Base-by-base conservation (phyloP, 2,888 invertebrate species). In the Plemyria rubiginata region DNA sequence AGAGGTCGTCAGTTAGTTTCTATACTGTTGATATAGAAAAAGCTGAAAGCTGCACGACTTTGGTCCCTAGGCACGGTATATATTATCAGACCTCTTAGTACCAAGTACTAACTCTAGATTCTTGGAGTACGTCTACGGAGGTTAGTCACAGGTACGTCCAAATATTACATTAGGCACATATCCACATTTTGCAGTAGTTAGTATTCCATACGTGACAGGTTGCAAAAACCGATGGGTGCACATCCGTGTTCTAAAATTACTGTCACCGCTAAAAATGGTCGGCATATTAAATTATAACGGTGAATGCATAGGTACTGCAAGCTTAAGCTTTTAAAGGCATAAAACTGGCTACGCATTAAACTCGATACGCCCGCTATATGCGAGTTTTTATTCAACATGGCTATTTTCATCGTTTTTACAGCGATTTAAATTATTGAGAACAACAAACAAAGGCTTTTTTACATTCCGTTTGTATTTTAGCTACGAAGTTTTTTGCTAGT, bases 51-150 rank as follows among this genome's bases (percentile, higher is more conserved):
- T n/a, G n/a, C n/a, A n/a, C n/a, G 60, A 46, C 62, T 57, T 50
- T 63, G 68, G 67, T 32, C 8, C 22, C 22, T 3, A 22, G 22
- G 22, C 22, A 22, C 22, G 22, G 22, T 22, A 22, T n/a, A n/a
- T n/a, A n/a, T n/a, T n/a, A n/a, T n/a, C n/a, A n/a, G n/a, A n/a
- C n/a, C n/a, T n/a, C n/a, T n/a, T n/a, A n/a, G n/a, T n/a, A n/a
- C n/a, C n/a, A n/a, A n/a, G n/a, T n/a, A n/a, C n/a, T n/a, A n/a
- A n/a, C n/a, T n/a, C n/a, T n/a, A n/a, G n/a, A n/a, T n/a, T n/a
- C n/a, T n/a, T n/a, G n/a, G n/a, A n/a, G n/a, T n/a, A n/a, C n/a
- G n/a, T n/a, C n/a, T n/a, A n/a, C n/a, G n/a, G n/a, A n/a, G n/a
- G n/a, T n/a, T n/a, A n/a, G n/a, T n/a, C n/a, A n/a, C n/a, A n/a